These are phyloP conservation scores for Anser cygnoides DNA, from an alignment of 2,113 vertebrate genomes.

Conservation along the genomic window DNA sequence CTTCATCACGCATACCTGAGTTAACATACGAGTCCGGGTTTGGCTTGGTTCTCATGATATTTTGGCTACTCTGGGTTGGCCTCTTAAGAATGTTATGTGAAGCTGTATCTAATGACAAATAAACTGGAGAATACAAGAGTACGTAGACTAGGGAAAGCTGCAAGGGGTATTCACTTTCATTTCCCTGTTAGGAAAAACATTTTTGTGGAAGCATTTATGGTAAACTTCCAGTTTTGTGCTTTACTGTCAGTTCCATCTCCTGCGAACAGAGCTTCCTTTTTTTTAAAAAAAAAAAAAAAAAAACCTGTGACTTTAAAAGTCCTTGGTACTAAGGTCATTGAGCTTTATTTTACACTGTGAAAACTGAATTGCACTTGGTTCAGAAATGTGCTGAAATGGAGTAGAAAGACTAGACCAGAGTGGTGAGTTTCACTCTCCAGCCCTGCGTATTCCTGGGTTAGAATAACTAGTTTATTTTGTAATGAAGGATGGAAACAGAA, in stretches of 20 bases:
- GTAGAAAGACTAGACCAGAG: not conserved
- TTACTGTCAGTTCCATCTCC: rapidly evolving
- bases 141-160: not conserved
- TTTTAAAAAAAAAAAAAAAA: not conserved
- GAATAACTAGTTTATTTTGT: not conserved
- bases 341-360: not conserved
- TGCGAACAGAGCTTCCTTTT: not conserved
- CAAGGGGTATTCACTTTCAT: not conserved
- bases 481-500: not conserved
- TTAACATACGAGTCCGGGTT: not conserved
- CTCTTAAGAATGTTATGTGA: rapidly evolving
- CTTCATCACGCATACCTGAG: not conserved
- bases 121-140: not conserved
- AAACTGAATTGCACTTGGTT: not conserved
- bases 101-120: not conserved
- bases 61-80: not conserved
- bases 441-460: not conserved
- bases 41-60: rapidly evolving
- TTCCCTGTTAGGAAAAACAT: not conserved
- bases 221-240: not conserved
- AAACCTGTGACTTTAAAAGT: not conserved
- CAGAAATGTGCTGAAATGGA: not conserved
- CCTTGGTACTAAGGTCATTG: not conserved
- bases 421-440: not conserved
- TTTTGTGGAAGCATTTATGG: not conserved